These are phyloP conservation scores for Ridgeia piscesae DNA, from an alignment of 1,140 invertebrate genomes.

Conservation along the genomic window DNA sequence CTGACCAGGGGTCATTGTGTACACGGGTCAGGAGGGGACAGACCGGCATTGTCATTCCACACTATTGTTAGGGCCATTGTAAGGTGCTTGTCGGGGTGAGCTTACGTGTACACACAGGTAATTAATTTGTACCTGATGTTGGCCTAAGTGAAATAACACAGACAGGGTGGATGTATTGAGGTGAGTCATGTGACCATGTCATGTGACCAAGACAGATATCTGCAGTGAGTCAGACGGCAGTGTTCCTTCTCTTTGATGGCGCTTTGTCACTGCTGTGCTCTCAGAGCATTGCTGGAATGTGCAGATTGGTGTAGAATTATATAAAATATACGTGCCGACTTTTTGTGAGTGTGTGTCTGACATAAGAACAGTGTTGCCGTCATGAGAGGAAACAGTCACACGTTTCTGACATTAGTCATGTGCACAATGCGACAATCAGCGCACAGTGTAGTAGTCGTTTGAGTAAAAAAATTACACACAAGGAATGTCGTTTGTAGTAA, in stretches of 20 bases:
- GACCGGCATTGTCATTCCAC: background rate
- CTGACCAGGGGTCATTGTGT: background rate
- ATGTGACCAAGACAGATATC: too few species aligned
- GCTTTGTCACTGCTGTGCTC: too few species aligned
- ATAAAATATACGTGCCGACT: too few species aligned
- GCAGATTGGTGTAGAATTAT: too few species aligned
- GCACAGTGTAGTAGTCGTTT: background rate
- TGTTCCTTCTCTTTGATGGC: too few species aligned
- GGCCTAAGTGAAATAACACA: background rate
- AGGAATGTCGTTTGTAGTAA: background rate
- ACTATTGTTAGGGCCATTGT: background rate
- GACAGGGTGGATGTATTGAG: too few species aligned
- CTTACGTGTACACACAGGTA: background rate
- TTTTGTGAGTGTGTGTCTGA: too few species aligned
- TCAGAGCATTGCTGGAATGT: too few species aligned
- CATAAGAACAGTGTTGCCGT: too few species aligned
- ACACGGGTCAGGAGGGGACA: background rate
- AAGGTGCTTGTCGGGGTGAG: background rate
- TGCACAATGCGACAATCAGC: background rate
- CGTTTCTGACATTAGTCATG: background rate
- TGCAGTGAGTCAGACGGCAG: too few species aligned
- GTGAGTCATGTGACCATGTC: too few species aligned
- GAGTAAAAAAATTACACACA: background rate
- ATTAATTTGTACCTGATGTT: background rate
- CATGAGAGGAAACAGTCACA: background rate